Base-by-base conservation (phyloP, 1,140 invertebrate genomes). In the Heliconius nattereri region DNA sequence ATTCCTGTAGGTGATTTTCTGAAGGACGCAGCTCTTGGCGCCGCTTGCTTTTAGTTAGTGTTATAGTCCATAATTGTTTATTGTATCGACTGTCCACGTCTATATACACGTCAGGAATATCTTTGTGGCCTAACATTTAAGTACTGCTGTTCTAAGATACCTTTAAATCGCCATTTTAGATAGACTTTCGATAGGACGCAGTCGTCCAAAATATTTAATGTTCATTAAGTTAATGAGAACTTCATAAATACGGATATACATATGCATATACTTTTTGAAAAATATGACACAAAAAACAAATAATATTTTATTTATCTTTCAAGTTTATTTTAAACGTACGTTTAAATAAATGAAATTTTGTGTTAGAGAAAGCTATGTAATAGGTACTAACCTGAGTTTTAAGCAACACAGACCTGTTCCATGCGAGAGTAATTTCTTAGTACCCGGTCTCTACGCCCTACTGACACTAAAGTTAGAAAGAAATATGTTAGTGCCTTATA, bases 1-100 rank as follows among this genome's bases (percentile, higher is more conserved):
- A 94, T 92, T 87, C 86, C 89, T 88, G 88, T 90, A 89, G 89
- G 87, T 91, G 89, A 91, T 88, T 89, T 87, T 87, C 80, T 89
- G 87, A 86, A 87, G 86, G 89, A 83, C 86, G 85, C 75, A 76
- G 75, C 72, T 78, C 72, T 75, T 60, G 71, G 71, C 71, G 71
- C 60, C 60, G 60, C 60, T 66, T 2, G 60, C 9, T 66, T 66
- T 66, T 29, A 66, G 60, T 26, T 60, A 60, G 7, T 66, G 3
- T 26, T 66, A 16, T 66, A n/a, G 60, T 66, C 23, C 60, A 26
- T 66, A 29, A 26, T 16, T 16, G 26, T 66, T 5, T 26, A 29
- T n/a, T 57, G 20, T 11, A 23, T 23, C 54, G 6, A 35, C 32
- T 35, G 7, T 35, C 32, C 32, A 7, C 32, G 32, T n/a, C n/a